These are phyloP conservation scores for Tipula vernalis DNA, from an alignment of 2,888 invertebrate species.

Conservation along the genomic window DNA sequence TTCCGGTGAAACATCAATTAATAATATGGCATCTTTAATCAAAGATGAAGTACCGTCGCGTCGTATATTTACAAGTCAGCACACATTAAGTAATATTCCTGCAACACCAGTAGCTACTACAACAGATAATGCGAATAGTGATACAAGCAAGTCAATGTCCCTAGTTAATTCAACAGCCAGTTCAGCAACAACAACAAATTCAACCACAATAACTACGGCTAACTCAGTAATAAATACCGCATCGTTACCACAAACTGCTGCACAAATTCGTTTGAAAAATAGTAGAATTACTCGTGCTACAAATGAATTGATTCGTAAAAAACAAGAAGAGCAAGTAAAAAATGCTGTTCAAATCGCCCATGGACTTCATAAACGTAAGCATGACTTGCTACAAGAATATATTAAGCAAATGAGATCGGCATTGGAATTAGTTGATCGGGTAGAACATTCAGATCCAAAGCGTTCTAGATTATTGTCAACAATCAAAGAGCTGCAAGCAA, in stretches of 20 bases:
- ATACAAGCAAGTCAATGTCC: constrained; percentile 14
- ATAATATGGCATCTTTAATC: constrained; percentile 15
- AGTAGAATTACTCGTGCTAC: constrained; percentile 45
- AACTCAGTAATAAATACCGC: constrained; percentile 19
- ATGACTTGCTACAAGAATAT: constrained; percentile 76
- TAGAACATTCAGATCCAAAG: constrained; percentile 57
- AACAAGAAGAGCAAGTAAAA: constrained; percentile 60
- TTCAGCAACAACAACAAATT: constrained; percentile 22
- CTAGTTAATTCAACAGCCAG: constrained; percentile 19
- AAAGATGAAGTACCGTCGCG: constrained; percentile 20
- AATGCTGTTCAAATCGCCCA: constrained; percentile 64
- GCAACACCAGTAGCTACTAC: constrained; percentile 17
- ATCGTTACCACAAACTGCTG: constrained; percentile 21
- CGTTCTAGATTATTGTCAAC: constrained; percentile 63
- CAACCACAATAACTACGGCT: constrained; percentile 16
- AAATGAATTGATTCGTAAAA: constrained; percentile 56
- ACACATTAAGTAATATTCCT: constrained; percentile 32
- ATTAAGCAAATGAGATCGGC: constrained; percentile 76
- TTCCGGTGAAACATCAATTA: not conserved
- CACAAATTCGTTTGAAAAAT: constrained; percentile 35
- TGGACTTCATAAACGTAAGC: constrained; percentile 72
- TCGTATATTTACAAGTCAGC: constrained; percentile 26
- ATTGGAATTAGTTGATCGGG: constrained; percentile 68
- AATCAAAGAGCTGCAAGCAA: constrained; percentile 69
- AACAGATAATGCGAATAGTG: constrained; percentile 15